Base-by-base conservation (phyloP, 2,888 invertebrate species). In the Agrochola macilenta region DNA sequence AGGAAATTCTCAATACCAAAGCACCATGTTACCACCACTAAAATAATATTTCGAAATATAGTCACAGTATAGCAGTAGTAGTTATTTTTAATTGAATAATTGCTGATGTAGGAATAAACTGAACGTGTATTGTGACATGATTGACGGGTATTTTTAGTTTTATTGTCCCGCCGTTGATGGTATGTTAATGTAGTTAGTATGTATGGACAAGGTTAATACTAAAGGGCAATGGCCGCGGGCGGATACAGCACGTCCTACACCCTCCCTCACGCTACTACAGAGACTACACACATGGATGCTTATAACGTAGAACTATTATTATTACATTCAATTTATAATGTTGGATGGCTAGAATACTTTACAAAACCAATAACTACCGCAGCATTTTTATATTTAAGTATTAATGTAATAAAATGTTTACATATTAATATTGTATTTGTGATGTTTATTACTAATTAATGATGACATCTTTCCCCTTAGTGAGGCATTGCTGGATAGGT, bases 191-290 rank as follows among this genome's bases (percentile, higher is more conserved):
- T 88, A 83, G 84, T 79, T 88, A 83, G 84, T 79, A 86, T 83
- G 84, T 87, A 83, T 87, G 88, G 81, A 91, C 94, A 94, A 94
- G 93, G 94, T 94, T 94, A 94, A 91, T 87, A 87, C 80, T 81
- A 82, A 88, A 89, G 95, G 93, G 92, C 94, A 93, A 90, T 88
- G 94, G 82, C 94, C 95, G 88, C 88, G 84, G 83, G 87, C 92
- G 92, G 91, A 92, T 91, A 90, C 91, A 81, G 88, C 91, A 87
- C 91, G 92, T 91, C 91, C 91, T 92, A 90, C 90, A 89, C 90
- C 89, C 89, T 88, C 88, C 86, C 87, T 85, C 80, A 79, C 81
- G 77, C 82, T 79, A 83, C 79, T 85, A 82, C 71, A 83, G 81
- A 87, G 84, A 82, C 83, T 81, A 82, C 85, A 72, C 87, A 87